These are phyloP conservation scores for Porites australiensis DNA, from an alignment of 64 coral and sea anemone species.

Conservation along the genomic window DNA sequence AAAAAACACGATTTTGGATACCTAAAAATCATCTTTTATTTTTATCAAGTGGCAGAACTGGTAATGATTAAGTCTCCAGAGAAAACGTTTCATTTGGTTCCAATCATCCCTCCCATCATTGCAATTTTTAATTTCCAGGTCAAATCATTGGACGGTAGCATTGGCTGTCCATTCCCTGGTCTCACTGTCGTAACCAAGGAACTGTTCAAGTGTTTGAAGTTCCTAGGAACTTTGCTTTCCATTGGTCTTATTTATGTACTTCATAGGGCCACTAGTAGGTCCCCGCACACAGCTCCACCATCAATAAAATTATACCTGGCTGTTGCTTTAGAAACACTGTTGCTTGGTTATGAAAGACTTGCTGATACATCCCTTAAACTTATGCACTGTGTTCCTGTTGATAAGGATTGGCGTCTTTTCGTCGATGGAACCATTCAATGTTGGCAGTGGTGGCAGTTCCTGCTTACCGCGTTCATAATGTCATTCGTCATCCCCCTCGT, in stretches of 20 bases:
- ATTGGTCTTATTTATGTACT: conserved; percentile 49
- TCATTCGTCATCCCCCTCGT: conserved; percentile 73
- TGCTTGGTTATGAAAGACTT: conserved; percentile 88
- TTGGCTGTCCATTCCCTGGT: conserved; percentile 83
- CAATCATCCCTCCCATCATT: conserved; percentile 67
- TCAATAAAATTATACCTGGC: conserved; percentile 64
- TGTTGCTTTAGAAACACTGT: conserved; percentile 84
- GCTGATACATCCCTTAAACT: conserved; percentile 70
- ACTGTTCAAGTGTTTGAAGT: conserved; percentile 61
- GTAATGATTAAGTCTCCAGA: conserved; percentile 40
- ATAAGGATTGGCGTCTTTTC: conserved; percentile 58
- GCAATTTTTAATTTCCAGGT: conserved; percentile 89
- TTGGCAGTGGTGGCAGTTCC: conserved; percentile 91
- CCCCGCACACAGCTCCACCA: neutral
- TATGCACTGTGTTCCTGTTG: conserved; percentile 64
- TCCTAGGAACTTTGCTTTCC: conserved; percentile 48
- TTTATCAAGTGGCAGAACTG: conserved; percentile 78
- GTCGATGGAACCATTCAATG: conserved; percentile 63
- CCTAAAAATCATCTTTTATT: conserved; percentile 85
- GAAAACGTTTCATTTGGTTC: conserved; percentile 2
- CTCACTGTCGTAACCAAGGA: conserved; percentile 78
- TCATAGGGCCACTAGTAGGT: conserved; percentile 10
- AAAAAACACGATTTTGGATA: conserved; percentile 57
- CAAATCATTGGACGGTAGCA: conserved; percentile 17
- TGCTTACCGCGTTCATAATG: conserved; percentile 66